A percentile compares a stretch with the other conserved stretches of the same genome.
phyloP scores from a whole-genome alignment of 2,113 vertebrate genomes.

The Paralichthys olivaceus region DNA sequence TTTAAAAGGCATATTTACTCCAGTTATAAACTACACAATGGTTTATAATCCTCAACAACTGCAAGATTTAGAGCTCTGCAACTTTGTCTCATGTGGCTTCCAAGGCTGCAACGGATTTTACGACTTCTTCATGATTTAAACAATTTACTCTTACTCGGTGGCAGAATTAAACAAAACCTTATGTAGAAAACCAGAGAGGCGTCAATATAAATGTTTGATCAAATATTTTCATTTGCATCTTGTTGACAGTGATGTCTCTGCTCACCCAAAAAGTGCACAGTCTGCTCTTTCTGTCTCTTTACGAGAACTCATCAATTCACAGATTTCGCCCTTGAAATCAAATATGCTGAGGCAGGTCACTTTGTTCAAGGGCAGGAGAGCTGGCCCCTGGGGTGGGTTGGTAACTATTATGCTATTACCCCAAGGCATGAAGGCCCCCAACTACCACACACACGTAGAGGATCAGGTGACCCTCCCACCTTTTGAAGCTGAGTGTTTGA shows the following conservation, averaged over 20 bases:
- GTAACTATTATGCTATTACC: constrained; percentile 56
- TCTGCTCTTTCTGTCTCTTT: constrained; percentile 1
- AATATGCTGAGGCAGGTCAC: constrained; percentile 59
- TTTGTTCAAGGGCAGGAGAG: constrained; percentile 37
- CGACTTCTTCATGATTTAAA: neutral
- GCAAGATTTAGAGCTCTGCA: neutral
- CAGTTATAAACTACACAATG: neutral
- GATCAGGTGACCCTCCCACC: constrained; percentile 76
- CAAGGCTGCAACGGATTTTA: neutral
- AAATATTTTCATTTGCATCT: neutral
- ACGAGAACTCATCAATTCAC: constrained; percentile 36
- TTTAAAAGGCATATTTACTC: neutral
- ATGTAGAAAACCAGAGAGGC: neutral
- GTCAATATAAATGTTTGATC: neutral
- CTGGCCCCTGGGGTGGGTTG: constrained; percentile 41
- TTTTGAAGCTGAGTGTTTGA: constrained; percentile 73
- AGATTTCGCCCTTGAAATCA: constrained; percentile 64
- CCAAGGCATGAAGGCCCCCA: constrained; percentile 36
- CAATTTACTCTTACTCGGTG: neutral
- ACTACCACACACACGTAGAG: constrained; percentile 33
- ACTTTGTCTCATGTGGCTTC: constrained; percentile 3
- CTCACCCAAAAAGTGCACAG: constrained; percentile 7
- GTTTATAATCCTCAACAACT: constrained; percentile 15
- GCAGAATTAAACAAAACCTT: neutral
- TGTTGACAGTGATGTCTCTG: neutral